phyloP scores from a whole-genome alignment of 2,888 invertebrate species.

The Quadriops clusia region DNA sequence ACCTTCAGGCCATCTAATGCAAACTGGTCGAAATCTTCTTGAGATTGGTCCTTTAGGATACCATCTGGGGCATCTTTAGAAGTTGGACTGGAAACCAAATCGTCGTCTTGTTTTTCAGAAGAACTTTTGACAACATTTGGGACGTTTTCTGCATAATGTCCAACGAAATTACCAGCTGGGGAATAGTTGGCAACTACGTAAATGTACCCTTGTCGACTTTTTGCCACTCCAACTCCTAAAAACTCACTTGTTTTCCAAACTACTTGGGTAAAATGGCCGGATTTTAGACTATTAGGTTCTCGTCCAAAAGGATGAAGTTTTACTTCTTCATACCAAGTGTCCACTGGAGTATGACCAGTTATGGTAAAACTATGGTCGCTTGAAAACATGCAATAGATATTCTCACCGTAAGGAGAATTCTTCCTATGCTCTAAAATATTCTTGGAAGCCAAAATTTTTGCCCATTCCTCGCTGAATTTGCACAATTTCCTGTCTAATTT shows the following conservation, averaged over 20 bases:
- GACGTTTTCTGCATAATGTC: slow-evolving; percentile 63
- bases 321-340: slow-evolving; percentile 66
- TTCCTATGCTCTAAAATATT: slow-evolving; percentile 62
- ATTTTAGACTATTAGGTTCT: slow-evolving; percentile 47
- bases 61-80: slow-evolving; percentile 1
- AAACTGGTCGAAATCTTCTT: slow-evolving; percentile 26
- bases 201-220: slow-evolving; percentile 58
- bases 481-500: slow-evolving; percentile 52
- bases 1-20: slow-evolving; percentile 41
- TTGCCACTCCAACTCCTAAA: slow-evolving; percentile 56
- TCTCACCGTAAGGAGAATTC: slow-evolving; percentile 72
- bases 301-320: slow-evolving; percentile 48
- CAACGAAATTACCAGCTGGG: slow-evolving; percentile 80
- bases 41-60: slow-evolving; percentile 1
- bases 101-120: background rate
- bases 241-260: slow-evolving; percentile 55
- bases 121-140: slow-evolving; percentile 36
- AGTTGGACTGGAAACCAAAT: no score
- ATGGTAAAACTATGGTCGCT: slow-evolving; percentile 55
- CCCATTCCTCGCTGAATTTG: slow-evolving; percentile 61
- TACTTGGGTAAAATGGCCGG: slow-evolving; percentile 63
- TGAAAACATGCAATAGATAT: slow-evolving; percentile 67
- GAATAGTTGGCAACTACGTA: slow-evolving; percentile 84
- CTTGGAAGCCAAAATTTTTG: slow-evolving; percentile 51
- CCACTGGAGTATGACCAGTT: slow-evolving; percentile 59